Evolutionary conservation across 2,888 invertebrate genomes (phyloP).

Genomic region (Tetramorium bicarinatum): DNA sequence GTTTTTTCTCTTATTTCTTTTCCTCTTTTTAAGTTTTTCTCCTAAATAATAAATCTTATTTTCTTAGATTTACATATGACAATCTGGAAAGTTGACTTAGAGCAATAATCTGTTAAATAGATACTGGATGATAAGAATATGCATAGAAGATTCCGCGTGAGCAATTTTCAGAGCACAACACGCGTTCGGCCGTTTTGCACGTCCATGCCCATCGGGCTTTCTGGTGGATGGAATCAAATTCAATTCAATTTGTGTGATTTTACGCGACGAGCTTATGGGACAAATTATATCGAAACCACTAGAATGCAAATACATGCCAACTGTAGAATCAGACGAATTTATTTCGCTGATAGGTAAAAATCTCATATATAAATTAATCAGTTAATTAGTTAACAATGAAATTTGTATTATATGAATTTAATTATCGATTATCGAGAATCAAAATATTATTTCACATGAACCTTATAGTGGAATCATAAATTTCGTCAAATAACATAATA

Average conservation of each 20-base stretch:
- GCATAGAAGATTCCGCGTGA: conserved; percentile 93
- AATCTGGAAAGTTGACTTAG: neutral
- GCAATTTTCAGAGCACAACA: conserved; percentile 98
- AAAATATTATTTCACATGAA: neutral
- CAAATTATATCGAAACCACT: conserved; percentile 96
- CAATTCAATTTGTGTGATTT: conserved; percentile 98
- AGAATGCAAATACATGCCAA: conserved; percentile 98
- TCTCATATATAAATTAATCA: neutral
- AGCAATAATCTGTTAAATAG: conserved; percentile 86
- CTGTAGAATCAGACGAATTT: conserved; percentile 95
- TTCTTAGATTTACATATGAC: neutral
- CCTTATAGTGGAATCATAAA: neutral
- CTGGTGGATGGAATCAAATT: conserved; percentile 98
- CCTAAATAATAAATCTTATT: neutral
- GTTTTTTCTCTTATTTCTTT: neutral
- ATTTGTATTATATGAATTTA: neutral
- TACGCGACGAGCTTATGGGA: conserved; percentile 97
- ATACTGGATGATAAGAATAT: conserved; percentile 98
- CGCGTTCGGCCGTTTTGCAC: conserved; percentile 98
- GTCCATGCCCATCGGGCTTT: conserved; percentile 98
- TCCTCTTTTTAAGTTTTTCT: neutral
- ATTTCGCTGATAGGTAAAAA: conserved; percentile 90
- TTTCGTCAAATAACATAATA: neutral
- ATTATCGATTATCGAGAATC: neutral
- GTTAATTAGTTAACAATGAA: neutral